A percentile compares a stretch with the other conserved stretches of the same genome.
Evolutionary conservation across 2,888 invertebrate genomes (phyloP).

Genomic region (Hartigia nigra): DNA sequence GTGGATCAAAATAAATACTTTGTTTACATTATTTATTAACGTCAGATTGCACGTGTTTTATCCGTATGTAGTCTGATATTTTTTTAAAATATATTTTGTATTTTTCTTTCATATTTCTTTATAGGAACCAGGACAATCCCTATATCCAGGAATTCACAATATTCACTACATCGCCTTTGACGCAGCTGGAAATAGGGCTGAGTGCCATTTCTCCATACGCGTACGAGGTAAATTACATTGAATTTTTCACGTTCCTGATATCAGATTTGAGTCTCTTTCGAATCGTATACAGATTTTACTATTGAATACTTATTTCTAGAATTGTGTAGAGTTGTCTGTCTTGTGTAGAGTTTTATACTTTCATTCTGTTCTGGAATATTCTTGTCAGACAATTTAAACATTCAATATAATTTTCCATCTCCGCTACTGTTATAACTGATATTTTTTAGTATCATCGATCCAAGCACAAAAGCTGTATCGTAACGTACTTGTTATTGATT

Average conservation of each 20-base stretch:
- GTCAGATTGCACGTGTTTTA: neutral
- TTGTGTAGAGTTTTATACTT: too few species aligned
- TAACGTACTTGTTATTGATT: neutral
- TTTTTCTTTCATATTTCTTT: neutral
- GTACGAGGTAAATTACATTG: conserved; percentile 68
- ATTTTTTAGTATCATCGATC: neutral
- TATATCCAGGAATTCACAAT: conserved; percentile 72
- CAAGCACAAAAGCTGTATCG: too few species aligned
- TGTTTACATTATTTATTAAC: too few species aligned
- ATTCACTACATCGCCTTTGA: conserved; percentile 75
- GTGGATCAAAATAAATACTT: neutral
- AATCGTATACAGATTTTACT: neutral
- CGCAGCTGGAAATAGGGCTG: conserved; percentile 72
- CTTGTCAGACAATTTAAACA: neutral
- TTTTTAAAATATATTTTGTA: neutral
- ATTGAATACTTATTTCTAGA: neutral
- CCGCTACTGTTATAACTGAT: neutral
- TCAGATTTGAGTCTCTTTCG: neutral
- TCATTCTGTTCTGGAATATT: neutral
- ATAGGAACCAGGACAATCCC: conserved; percentile 73
- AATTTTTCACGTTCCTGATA: neutral
- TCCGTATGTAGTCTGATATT: neutral
- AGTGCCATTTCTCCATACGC: conserved; percentile 74
- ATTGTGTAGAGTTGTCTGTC: too few species aligned
- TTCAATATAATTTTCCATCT: neutral